A percentile compares a stretch with the other conserved stretches of the same genome.
These are phyloP conservation scores for Trissoscelio sp. DNA, from an alignment of 2,888 invertebrate species.

Conservation along the genomic window DNA sequence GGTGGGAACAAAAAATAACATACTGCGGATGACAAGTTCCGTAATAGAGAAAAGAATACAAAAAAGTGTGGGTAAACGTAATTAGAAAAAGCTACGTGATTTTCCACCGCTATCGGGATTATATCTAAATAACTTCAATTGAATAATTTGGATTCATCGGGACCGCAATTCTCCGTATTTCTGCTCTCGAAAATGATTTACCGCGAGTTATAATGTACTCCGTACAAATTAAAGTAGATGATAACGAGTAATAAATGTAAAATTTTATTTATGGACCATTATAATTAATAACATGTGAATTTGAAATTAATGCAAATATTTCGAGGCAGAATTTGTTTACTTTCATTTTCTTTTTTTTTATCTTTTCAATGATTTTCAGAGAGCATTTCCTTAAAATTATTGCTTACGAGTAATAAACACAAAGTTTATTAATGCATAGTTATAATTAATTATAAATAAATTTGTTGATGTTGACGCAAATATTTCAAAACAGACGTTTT, in stretches of 20 bases:
- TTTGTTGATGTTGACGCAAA: too few species aligned
- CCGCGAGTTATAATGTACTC: conserved; percentile 4
- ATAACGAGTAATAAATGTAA: conserved; percentile 30
- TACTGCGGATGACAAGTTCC: conserved; percentile 34
- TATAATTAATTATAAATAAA: too few species aligned
- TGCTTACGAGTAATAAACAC: too few species aligned
- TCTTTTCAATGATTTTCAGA: too few species aligned
- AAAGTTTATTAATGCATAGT: too few species aligned
- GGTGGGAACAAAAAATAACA: conserved; percentile 18
- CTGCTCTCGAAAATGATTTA: conserved; percentile 30
- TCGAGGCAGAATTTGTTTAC: too few species aligned
- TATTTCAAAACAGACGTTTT: too few species aligned
- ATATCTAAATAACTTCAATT: conserved; percentile 9
- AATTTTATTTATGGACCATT: conserved; percentile 7
- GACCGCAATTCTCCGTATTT: neutral
- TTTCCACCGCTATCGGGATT: neutral
- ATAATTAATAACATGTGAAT: too few species aligned
- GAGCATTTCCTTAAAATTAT: too few species aligned
- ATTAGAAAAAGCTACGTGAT: conserved; percentile 29
- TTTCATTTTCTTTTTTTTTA: too few species aligned
- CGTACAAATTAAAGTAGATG: conserved; percentile 21
- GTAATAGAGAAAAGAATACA: conserved; percentile 1
- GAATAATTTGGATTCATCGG: conserved; percentile 20
- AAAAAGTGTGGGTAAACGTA: conserved; percentile 20
- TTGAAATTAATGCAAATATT: too few species aligned